Percentiles rank a stretch among this genome's conserved stretches.
These are phyloP conservation scores for Podotricha telesiphe DNA, from an alignment of 2,888 invertebrate genomes.

Conservation along the genomic window DNA sequence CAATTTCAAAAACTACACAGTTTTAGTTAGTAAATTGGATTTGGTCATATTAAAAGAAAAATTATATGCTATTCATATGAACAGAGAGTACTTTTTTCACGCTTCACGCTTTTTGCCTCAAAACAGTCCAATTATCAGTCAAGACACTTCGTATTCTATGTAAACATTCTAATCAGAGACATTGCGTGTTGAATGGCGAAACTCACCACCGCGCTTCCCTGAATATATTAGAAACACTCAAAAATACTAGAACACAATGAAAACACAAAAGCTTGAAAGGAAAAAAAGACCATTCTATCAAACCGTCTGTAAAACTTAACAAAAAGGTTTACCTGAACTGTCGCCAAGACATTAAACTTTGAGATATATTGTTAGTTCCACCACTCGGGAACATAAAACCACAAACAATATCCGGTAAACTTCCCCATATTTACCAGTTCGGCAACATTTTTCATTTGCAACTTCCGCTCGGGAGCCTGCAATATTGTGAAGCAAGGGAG, in stretches of 20 bases:
- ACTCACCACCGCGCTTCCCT: too few species aligned
- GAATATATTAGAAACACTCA: too few species aligned
- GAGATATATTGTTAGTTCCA: conserved; percentile 38
- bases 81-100: too few species aligned
- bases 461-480: conserved; percentile 52
- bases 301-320: conserved; percentile 5
- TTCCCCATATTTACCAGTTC: conserved; percentile 52
- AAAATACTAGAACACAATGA: background rate
- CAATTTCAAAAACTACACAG: too few species aligned
- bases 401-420: conserved; percentile 58
- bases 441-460: conserved; percentile 66
- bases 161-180: too few species aligned
- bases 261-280: background rate
- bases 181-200: too few species aligned
- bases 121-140: too few species aligned
- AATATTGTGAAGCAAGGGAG: conserved; percentile 57
- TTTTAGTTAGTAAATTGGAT: too few species aligned
- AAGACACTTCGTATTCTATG: too few species aligned
- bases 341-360: conserved; percentile 32
- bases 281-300: background rate
- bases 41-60: too few species aligned
- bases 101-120: too few species aligned
- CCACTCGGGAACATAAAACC: conserved; percentile 50
- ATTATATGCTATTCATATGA: too few species aligned
- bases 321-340: conserved; percentile 21